phyloP scores from a whole-genome alignment of 2,888 invertebrate genomes.

The Oxystoma pomonae region DNA sequence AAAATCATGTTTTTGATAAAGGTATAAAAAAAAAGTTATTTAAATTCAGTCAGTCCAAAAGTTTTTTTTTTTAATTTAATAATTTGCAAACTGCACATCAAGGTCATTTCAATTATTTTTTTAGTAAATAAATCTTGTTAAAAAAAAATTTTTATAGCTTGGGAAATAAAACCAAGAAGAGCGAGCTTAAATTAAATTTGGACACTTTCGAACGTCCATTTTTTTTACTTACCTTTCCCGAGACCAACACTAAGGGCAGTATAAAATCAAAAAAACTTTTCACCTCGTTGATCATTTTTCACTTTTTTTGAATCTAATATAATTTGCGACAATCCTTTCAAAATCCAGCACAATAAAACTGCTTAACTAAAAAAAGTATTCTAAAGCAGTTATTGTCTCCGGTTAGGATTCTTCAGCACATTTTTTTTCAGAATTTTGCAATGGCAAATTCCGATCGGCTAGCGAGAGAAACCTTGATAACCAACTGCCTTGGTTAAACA shows the following conservation, averaged over 20 bases:
- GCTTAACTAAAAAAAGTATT: background rate
- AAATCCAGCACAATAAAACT: background rate
- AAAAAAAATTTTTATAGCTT: too few relatives aligned
- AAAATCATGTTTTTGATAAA: too few relatives aligned
- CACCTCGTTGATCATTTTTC: constrained; percentile 25
- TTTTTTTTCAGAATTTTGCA: background rate
- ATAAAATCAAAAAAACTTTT: constrained; percentile 49
- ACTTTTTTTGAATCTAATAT: background rate
- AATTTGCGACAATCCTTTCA: background rate
- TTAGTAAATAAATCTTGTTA: too few relatives aligned
- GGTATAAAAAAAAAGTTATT: too few relatives aligned
- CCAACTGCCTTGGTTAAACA: background rate
- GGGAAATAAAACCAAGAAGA: too few relatives aligned
- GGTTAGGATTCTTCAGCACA: background rate
- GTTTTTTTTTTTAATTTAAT: too few relatives aligned
- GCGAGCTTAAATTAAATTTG: too few relatives aligned
- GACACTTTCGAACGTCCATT: too few relatives aligned
- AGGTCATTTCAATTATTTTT: too few relatives aligned
- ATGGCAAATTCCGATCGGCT: background rate
- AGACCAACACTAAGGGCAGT: constrained; percentile 46
- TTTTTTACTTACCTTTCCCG: constrained; percentile 51
- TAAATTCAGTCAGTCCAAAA: too few relatives aligned
- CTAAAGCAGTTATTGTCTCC: too few relatives aligned
- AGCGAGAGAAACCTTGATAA: background rate
- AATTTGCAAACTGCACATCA: too few relatives aligned